Evolutionary conservation across 2,113 vertebrate species (phyloP).

Genomic region (Pluvialis apricaria): DNA sequence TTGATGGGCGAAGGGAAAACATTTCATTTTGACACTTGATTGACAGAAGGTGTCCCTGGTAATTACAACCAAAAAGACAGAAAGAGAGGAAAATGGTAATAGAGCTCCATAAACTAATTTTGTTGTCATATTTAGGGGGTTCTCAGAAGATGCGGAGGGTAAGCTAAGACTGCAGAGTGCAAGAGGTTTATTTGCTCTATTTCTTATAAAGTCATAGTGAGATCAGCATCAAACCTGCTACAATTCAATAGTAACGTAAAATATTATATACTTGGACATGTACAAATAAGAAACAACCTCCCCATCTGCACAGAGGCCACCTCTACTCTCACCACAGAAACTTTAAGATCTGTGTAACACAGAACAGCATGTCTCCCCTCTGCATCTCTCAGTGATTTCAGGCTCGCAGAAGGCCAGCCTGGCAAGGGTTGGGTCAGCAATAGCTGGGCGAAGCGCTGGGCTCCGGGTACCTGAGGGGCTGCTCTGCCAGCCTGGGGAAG

Average conservation of each 20-base stretch:
- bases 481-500: neutral
- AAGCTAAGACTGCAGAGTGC: neutral
- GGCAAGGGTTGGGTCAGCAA: neutral
- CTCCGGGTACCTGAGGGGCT: neutral
- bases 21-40: neutral
- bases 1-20: neutral
- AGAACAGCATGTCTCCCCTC: rapidly evolving
- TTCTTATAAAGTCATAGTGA: neutral
- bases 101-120: neutral
- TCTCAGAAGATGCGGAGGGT: neutral
- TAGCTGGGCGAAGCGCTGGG: rapidly evolving
- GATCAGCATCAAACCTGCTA: neutral
- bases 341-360: rapidly evolving
- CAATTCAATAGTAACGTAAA: neutral
- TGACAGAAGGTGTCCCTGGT: neutral
- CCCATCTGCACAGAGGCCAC: neutral
- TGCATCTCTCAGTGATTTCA: neutral
- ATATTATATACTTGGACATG: neutral
- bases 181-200: neutral
- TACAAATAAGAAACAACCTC: neutral
- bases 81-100: neutral
- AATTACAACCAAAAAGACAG: neutral
- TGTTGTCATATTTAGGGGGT: neutral
- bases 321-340: neutral
- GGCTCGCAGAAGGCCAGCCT: neutral